Percentiles rank a stretch among this genome's conserved stretches.
Conservation (phyloP, 2,797 vertebrate genomes). For the Synaphobranchus kaupii region DNA sequence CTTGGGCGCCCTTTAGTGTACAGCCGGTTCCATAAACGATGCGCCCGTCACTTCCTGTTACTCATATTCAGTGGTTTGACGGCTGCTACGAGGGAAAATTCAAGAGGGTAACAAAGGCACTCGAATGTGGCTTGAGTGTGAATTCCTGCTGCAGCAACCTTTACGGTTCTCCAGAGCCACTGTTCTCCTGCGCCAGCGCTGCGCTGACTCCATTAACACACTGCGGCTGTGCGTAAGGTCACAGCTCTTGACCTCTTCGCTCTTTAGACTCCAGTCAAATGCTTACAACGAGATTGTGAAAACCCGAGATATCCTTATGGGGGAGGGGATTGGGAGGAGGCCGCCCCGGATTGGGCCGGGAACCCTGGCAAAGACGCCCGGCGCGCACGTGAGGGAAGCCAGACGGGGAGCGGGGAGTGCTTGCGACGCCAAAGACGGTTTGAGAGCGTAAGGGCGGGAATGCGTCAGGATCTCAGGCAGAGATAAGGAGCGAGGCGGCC, state of each 20-base stretch:
- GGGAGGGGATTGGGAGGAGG: neutral
- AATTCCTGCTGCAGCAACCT: neutral
- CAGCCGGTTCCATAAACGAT: neutral
- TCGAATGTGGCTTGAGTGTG: neutral
- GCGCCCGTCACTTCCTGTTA: slow-evolving; percentile 22
- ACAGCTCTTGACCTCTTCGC: neutral
- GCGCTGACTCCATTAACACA: neutral
- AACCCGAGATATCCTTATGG: neutral
- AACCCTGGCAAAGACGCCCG: neutral
- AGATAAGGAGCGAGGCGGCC: neutral
- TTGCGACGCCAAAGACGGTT: neutral
- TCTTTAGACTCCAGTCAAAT: neutral
- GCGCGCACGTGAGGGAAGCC: neutral
- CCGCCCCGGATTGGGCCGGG: neutral
- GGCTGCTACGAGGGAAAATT: neutral
- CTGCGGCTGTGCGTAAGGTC: neutral
- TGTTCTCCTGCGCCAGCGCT: neutral
- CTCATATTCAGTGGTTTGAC: neutral
- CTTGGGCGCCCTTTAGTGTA: neutral
- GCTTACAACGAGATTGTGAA: neutral
- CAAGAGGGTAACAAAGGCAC: neutral
- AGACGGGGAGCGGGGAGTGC: neutral
- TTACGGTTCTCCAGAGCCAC: neutral
- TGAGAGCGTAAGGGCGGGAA: neutral
- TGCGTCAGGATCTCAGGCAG: neutral